These are phyloP conservation scores for Zeuzera pyrina DNA, from an alignment of 2,888 invertebrate species.

Conservation along the genomic window DNA sequence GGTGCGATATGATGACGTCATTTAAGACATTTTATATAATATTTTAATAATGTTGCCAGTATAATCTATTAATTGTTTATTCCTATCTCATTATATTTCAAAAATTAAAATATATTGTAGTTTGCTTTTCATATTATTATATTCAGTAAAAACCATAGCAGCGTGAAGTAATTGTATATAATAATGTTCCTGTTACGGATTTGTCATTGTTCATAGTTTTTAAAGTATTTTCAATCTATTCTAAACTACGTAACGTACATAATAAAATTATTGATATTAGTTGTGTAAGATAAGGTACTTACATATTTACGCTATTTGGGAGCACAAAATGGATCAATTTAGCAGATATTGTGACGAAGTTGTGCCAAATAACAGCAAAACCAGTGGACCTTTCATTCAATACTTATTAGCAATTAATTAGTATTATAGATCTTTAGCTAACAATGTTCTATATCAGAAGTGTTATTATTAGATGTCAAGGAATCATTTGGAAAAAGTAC, in stretches of 20 bases:
- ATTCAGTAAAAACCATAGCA: constrained; percentile 7
- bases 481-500: no score
- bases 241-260: constrained; percentile 8
- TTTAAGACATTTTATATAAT: no score
- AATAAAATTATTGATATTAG: constrained; percentile 11
- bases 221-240: constrained; percentile 22
- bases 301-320: constrained; percentile 27
- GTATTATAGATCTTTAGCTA: no score
- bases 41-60: no score
- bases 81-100: no score
- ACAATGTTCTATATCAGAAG: no score
- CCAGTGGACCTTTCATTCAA: no score
- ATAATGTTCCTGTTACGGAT: constrained; percentile 32
- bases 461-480: no score
- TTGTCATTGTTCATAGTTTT: constrained; percentile 36
- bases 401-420: no score
- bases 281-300: constrained; percentile 8
- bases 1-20: no score
- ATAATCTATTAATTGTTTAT: no score
- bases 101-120: no score
- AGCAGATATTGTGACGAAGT: constrained; percentile 22
- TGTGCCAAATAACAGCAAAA: constrained; percentile 37
- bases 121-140: constrained; percentile 1
- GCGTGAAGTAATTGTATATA: not conserved
- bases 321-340: constrained; percentile 49